phyloP scores from a whole-genome alignment of 2,888 invertebrate species.

The Leucoptera coffeella region DNA sequence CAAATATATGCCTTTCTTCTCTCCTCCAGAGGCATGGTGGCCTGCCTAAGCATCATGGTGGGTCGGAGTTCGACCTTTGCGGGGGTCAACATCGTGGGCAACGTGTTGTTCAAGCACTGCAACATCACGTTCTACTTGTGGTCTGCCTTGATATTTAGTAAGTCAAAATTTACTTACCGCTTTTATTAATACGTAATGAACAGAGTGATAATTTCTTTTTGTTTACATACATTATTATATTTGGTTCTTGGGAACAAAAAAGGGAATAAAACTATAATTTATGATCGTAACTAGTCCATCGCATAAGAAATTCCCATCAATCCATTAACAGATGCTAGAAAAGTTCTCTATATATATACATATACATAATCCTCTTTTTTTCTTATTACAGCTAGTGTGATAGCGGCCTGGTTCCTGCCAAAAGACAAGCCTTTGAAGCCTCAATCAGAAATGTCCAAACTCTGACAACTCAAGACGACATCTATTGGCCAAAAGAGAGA shows the following conservation, averaged over 20 bases:
- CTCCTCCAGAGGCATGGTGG: constrained; percentile 42
- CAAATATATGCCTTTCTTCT: too few relatives aligned
- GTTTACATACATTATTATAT: too few relatives aligned
- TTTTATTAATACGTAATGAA: background rate
- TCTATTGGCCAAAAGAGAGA: too few relatives aligned
- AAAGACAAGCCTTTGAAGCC: constrained; percentile 19
- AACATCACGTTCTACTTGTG: constrained; percentile 28
- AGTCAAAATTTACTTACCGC: constrained; percentile 12
- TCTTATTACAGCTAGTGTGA: constrained; percentile 20
- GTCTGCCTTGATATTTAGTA: constrained; percentile 32
- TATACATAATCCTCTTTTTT: too few relatives aligned
- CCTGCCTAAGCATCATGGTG: constrained; percentile 40
- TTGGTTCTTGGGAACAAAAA: too few relatives aligned
- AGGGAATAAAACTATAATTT: too few relatives aligned
- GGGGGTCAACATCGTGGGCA: constrained; percentile 37
- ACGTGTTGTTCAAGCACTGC: constrained; percentile 30
- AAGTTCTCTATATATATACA: too few relatives aligned
- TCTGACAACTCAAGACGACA: too few relatives aligned
- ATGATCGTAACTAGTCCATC: too few relatives aligned
- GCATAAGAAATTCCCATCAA: too few relatives aligned
- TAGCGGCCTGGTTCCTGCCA: constrained; percentile 31
- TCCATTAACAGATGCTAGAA: too few relatives aligned
- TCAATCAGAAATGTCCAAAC: constrained; percentile 1
- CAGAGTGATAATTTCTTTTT: too few relatives aligned
- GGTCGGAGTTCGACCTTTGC: constrained; percentile 31